These are phyloP conservation scores for Coptodon bakossiorum DNA, from an alignment of 2,113 vertebrate species.

Conservation along the genomic window DNA sequence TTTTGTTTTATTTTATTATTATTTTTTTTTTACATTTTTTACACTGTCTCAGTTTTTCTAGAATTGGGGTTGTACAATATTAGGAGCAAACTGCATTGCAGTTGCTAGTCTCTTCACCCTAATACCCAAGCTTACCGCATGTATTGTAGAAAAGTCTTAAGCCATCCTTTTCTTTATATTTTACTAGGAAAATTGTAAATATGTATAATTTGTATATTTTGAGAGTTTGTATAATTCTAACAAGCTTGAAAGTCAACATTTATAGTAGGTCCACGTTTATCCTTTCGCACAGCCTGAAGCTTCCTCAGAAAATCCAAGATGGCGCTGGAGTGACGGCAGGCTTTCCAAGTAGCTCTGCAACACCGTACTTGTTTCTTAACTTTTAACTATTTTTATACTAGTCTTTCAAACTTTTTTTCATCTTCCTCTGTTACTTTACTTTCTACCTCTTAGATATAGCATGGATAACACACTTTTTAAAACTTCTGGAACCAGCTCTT, in stretches of 20 bases:
- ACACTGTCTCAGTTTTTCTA: not conserved
- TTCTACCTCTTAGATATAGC: not conserved
- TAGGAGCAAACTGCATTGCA: not conserved
- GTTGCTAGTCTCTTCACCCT: not conserved
- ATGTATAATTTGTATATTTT: not conserved
- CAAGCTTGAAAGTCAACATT: not conserved
- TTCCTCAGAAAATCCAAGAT: accelerated
- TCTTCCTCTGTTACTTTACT: not conserved
- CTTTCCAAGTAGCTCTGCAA: not conserved
- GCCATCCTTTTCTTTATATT: not conserved
- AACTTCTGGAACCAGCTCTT: not conserved
- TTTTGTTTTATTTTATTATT: no score
- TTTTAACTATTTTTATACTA: not conserved
- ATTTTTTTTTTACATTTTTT: not conserved
- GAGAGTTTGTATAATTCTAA: not conserved
- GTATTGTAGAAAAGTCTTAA: not conserved
- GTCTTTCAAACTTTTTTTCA: not conserved
- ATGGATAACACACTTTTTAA: not conserved
- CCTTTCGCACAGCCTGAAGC: not conserved
- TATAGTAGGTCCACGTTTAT: not conserved
- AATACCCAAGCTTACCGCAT: not conserved
- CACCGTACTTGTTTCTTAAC: not conserved
- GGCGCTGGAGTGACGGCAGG: not conserved
- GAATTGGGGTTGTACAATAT: not conserved
- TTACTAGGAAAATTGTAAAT: not conserved